phyloP scores from a whole-genome alignment of 2,888 invertebrate genomes.

The Orthosia gothica region DNA sequence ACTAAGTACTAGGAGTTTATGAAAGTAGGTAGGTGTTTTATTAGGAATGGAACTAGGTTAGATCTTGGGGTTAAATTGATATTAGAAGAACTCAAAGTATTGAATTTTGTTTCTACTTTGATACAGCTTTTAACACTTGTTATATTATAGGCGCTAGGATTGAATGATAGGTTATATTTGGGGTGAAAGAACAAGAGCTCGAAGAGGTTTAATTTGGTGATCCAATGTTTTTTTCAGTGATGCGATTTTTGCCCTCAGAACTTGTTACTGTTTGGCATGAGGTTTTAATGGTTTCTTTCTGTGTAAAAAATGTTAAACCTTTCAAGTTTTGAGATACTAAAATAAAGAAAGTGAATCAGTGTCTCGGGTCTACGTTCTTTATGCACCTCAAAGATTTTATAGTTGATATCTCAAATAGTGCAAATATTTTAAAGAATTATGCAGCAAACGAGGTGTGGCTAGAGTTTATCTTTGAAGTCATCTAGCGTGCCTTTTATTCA shows the following conservation, averaged over 20 bases:
- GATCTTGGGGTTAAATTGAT: no score
- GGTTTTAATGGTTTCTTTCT: neutral
- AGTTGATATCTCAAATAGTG: neutral
- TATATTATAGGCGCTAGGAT: constrained; percentile 1
- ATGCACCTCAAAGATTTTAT: neutral
- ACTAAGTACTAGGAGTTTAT: no score
- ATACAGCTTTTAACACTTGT: constrained; percentile 62
- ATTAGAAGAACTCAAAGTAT: no score
- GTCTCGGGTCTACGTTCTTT: neutral
- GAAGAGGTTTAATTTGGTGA: neutral
- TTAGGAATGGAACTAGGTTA: no score
- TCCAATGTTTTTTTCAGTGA: constrained; percentile 14
- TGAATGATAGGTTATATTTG: neutral
- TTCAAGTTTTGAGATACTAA: neutral
- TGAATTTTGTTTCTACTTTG: no score
- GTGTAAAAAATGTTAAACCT: neutral
- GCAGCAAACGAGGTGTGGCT: no score
- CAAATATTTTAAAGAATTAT: neutral
- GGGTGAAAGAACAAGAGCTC: neutral
- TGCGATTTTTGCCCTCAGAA: constrained; percentile 76
- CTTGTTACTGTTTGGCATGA: neutral
- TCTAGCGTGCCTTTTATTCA: constrained; percentile 27
- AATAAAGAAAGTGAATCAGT: neutral
- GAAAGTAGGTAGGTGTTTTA: no score
- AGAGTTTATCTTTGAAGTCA: constrained; percentile 14